Conservation (phyloP, 2,113 vertebrate species). For the Rhinolophus ferrumequinum region DNA sequence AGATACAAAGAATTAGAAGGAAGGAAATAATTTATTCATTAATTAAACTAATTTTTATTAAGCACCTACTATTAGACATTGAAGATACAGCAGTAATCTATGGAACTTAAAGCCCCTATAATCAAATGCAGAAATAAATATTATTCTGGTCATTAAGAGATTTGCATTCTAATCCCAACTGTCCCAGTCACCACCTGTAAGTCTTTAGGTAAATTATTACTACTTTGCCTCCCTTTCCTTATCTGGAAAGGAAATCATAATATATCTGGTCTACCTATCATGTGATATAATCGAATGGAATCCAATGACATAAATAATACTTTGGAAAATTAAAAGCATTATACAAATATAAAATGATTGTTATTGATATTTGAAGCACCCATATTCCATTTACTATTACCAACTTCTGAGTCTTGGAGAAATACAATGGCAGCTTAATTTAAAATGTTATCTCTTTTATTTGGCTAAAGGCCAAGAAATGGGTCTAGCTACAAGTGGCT, state of each 20-base stretch:
- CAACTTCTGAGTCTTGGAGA: neutral
- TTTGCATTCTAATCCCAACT: neutral
- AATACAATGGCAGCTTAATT: neutral
- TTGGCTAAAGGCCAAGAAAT: neutral
- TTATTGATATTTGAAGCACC: neutral
- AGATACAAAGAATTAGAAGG: neutral
- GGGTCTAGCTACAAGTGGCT: neutral
- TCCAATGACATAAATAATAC: neutral
- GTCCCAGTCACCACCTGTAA: neutral
- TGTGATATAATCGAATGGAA: neutral
- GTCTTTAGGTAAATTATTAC: neutral
- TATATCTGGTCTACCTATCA: neutral
- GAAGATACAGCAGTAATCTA: neutral
- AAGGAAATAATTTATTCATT: neutral
- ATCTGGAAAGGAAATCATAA: neutral
- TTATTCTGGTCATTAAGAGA: neutral
- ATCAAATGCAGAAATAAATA: neutral
- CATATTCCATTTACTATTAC: neutral
- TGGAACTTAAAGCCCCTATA: neutral
- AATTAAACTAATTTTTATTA: neutral
- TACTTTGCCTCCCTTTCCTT: neutral
- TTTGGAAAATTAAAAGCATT: neutral
- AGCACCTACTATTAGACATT: neutral
- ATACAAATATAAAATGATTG: neutral
- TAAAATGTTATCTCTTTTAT: neutral